These are phyloP conservation scores for Lagocephalus sceleratus DNA, from an alignment of 2,797 vertebrate species.

Conservation along the genomic window DNA sequence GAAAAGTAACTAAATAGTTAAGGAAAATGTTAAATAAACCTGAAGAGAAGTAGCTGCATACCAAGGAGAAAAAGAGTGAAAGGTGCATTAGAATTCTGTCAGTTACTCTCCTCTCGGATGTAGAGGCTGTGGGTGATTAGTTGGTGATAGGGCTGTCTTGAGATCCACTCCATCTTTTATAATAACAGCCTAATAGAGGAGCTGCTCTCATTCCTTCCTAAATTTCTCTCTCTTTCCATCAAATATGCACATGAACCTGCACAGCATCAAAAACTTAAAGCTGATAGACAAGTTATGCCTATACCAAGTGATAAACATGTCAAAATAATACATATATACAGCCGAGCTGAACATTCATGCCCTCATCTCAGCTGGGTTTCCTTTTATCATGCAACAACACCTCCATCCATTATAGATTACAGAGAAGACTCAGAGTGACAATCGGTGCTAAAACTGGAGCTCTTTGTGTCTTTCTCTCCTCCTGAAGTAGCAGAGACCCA, in stretches of 20 bases:
- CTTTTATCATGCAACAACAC: conserved; percentile 61
- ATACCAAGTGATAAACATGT: conserved; percentile 5
- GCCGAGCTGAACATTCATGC: conserved; percentile 15
- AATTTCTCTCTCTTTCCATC: conserved; percentile 9
- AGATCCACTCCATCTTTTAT: conserved; percentile 59
- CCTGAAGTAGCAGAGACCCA: conserved; percentile 41
- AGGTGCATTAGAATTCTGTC: conserved; percentile 62
- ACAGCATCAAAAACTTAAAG: conserved; percentile 14
- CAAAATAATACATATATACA: conserved; percentile 14
- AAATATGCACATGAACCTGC: conserved; percentile 31
- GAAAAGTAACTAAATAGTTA: background rate
- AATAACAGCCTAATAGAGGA: conserved; percentile 63
- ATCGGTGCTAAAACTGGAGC: conserved; percentile 41
- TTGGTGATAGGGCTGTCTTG: conserved; percentile 61
- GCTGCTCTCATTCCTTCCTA: conserved; percentile 21
- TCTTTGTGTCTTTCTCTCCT: conserved; percentile 53
- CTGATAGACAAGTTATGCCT: conserved; percentile 4
- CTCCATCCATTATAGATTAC: conserved; percentile 70
- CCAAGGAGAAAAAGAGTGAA: conserved; percentile 24
- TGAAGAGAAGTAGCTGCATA: conserved; percentile 27
- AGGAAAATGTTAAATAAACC: conserved; percentile 7
- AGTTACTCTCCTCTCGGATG: conserved; percentile 38
- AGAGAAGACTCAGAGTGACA: conserved; percentile 50
- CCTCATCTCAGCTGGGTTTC: conserved; percentile 42
- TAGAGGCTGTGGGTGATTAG: conserved; percentile 58